Evolutionary conservation across 2,888 invertebrate species (phyloP), one percentile per base, ranked within the genome.

Genomic region (Parthenolecanium corni): DNA sequence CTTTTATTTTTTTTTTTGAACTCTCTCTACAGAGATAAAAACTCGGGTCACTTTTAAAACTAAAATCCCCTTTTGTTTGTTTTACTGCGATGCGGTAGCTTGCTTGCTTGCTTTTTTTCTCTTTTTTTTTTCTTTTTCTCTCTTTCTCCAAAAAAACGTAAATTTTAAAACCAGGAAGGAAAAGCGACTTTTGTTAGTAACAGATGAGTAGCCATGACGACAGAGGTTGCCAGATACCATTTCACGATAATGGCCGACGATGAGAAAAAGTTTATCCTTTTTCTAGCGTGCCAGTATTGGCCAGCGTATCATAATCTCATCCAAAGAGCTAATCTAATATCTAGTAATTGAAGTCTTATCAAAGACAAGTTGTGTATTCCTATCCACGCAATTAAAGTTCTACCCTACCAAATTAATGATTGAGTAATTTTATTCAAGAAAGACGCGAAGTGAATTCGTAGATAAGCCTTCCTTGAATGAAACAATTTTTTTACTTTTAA

Each of bases 111-210:
- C n/a, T n/a, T n/a, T n/a, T 9, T 46, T 46, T 46, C 44, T 53
- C 40, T 53, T 38, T 40, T 20, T 53, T 31, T 53, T 53, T 31
- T 38, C 40, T 52, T 36, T 53, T n/a, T 53, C 52, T 20, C 11
- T 20, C 20, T 54, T 21, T 38, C 25, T n/a, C 31, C 47, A 46
- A 25, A 46, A 58, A 58, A 58, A 58, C 58, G 58, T 58, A 58
- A 58, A 58, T 58, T 58, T 58, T 58, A 47, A 58, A 58, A 58
- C 58, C 58, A 58, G 58, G 58, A 58, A 58, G 58, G 58, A 58
- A 58, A 47, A 58, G 36, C 58, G 58, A 58, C 58, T 58, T 58
- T 58, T 58, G 58, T 58, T 58, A 58, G 58, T 58, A 47, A 42
- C 47, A 49, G 58, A 58, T 58, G 58, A 58, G 58, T 58, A 58